These are phyloP conservation scores for Pluvialis apricaria DNA, from an alignment of 2,113 vertebrate genomes.

Conservation along the genomic window DNA sequence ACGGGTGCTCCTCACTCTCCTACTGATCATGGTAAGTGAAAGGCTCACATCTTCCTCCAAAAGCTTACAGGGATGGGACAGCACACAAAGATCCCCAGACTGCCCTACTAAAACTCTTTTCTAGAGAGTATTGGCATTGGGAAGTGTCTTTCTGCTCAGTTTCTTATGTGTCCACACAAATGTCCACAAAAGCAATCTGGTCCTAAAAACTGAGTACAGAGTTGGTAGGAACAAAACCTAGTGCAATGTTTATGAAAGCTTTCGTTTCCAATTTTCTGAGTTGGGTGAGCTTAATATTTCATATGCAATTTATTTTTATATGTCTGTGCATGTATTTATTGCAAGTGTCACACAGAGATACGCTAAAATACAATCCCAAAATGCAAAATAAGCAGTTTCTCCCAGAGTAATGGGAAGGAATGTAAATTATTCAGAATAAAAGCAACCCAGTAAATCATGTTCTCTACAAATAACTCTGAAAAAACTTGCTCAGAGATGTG, in stretches of 20 bases:
- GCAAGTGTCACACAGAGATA: neutral
- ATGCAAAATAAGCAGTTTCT: conserved; percentile 9
- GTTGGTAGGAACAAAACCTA: neutral
- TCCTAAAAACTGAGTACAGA: neutral
- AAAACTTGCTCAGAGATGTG: neutral
- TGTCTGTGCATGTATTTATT: neutral
- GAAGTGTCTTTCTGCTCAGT: neutral
- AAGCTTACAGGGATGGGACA: neutral
- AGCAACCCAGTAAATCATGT: neutral
- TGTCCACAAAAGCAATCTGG: neutral
- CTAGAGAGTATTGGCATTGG: neutral
- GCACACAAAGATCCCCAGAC: neutral
- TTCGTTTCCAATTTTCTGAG: neutral
- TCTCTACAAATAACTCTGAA: neutral
- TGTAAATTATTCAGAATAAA: conserved; percentile 32
- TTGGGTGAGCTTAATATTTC: neutral
- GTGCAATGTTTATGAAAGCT: neutral
- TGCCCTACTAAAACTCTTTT: neutral
- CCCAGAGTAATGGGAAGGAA: neutral
- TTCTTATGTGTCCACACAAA: neutral
- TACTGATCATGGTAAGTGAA: neutral
- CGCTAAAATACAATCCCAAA: conserved; percentile 1
- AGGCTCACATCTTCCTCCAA: neutral
- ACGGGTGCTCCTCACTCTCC: neutral
- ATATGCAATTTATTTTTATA: neutral